Evolutionary conservation across 2,113 vertebrate genomes (phyloP), one percentile per base, ranked within the genome.

Genomic region (Zapus hudsonius): DNA sequence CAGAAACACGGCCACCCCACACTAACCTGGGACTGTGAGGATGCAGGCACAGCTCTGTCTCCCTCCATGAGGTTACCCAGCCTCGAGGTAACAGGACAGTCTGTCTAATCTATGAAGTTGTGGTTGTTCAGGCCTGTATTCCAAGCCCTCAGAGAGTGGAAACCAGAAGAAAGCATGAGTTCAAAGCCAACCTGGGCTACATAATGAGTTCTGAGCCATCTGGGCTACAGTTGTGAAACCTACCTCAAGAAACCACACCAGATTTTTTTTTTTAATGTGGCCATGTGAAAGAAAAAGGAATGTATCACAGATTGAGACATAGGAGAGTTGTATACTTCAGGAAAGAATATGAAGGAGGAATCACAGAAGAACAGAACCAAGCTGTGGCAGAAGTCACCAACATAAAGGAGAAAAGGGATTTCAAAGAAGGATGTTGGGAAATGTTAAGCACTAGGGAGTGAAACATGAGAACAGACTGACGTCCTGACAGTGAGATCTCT

Each of bases 1-100:
- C 72, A 84, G 94, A 94, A 31, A 63, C 4, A n/a, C 6, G 76
- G 47, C 23, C 87, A 78, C 23, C 89, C 55, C 80, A 86, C 44
- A 61, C 38, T 69, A 73, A 76, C 6, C 52, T 16, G 3, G 25
- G 40, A 13, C 36, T 31, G 40, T 0, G 84, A 80, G 66, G 57
- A 72, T 72, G 69, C 27, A 7, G 40, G 63, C n/a, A 63, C 81
- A 94, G 63, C 7, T 22, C 59, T 11, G 29, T 81, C 84, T 78
- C 42, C 75, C 20, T 55, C 44, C 31, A 25, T 31, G 69, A 87
- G 25, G n/a, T 47, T 64, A 52, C 3, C 0, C 27, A 57, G 84
- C 27, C 36, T 91, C 75, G 59, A 86, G 73, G 42, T 59, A 82
- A 75, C 3, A 67, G 69, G 70, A 59, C n/a, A 63, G 25, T 25